Evolutionary conservation across 2,113 vertebrate species (phyloP), one percentile per base, ranked within the genome.

Genomic region (Rhinolophus sinicus): DNA sequence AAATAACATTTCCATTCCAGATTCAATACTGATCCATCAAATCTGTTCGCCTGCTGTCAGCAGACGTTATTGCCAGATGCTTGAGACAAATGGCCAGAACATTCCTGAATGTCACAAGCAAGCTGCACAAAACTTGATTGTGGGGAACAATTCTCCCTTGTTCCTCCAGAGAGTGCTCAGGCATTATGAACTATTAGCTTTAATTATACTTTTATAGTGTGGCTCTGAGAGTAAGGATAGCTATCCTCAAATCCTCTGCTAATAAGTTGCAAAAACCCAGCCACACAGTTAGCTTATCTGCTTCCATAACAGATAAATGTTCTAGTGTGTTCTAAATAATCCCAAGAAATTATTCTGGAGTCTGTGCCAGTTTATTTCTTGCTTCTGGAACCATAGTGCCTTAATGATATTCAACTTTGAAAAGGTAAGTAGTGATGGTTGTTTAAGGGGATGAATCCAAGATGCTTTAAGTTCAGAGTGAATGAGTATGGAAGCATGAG

Each of bases 21-120:
- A 95, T 97, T 97, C 90, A 73, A 28, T 93, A 95, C 82, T 87
- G 95, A 97, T 97, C 93, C 93, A 96, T 97, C 97, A 96, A 96
- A 93, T 97, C 96, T 97, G 93, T 88, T 77, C 8, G 5, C 82
- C 95, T 95, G 93, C 95, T 97, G 92, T 95, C 96, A 96, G 93
- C 92, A 92, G 83, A 94, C 95, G 94, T 97, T 72, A 90, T 54
- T 88, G 92, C 94, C 92, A 97, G 92, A 76, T 97, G 87, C 94
- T 96, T 50, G 90, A 84, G 75, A 89, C 76, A 50, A 54, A 70
- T 88, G 78, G 60, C 84, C 87, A 89, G 90, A 96, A 93, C 80
- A 44, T 77, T 90, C 75, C 69, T 70, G 94, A 93, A 94, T 84
- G 54, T 62, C 72, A 96, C 92, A n/a, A 50, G 77, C 94, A 96